Evolutionary conservation across 2,888 invertebrate species (phyloP), one percentile per base, ranked within the genome.

Genomic region (Tetanocera ferruginea): DNA sequence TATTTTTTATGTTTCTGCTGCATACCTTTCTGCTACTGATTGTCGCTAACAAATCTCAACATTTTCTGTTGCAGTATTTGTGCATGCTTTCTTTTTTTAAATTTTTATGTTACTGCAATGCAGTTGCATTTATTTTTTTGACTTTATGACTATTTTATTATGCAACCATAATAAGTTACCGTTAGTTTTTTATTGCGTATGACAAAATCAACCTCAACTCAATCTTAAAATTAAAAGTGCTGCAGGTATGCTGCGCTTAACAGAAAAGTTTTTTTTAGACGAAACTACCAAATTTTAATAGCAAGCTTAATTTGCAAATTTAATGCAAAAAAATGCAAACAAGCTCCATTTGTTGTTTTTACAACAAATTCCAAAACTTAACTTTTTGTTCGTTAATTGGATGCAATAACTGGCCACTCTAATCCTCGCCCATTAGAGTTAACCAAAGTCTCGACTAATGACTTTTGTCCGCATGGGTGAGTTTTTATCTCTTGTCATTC

Each of bases 81-180:
- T 37, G 6, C 17, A n/a, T 66, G 25, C 17, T 28, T 25, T 28
- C 6, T 19, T 60, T 23, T 28, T 11, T 25, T 11, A 1, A 3
- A 14, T 28, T 14, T 17, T 14, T 9, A 0, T 57, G 19, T 57
- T 57, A 25, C 19, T 23, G 14, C 57, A 57, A 14, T 28, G 8
- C 28, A 14, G 5, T 37, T 57, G 60, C 60, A 43, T 72, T 60
- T 43, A 72, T 57, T 72, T 57, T 72, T 72, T 60, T n/a, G 14
- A 72, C 34, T 72, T 72, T 72, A 72, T 72, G 60, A 11, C 37
- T 14, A 31, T 73, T 74, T 74, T 74, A 74, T 64, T 51, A 34
- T 49, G 37, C 62, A 73, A 62, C 31, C 43, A 60, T 62, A 17
- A 43, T 62, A 25, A n/a, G n/a, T n/a, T 11, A 23, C 51, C n/a